Percentiles rank a stretch among this genome's conserved stretches.
Conservation (phyloP, 2,888 invertebrate genomes). For the Amaurobius ferox region DNA sequence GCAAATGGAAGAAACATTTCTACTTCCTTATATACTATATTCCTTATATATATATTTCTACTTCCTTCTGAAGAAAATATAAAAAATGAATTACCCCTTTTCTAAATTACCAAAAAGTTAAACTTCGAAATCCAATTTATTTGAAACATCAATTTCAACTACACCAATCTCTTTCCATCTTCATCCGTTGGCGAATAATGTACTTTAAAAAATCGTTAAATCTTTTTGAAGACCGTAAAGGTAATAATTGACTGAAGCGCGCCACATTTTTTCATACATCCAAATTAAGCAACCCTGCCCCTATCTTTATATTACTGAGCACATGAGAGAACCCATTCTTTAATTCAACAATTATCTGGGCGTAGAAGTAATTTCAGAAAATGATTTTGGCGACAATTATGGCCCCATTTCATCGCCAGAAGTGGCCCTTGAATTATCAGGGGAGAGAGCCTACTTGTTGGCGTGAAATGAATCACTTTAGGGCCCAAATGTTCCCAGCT, state of each 20-base stretch:
- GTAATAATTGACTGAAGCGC: not conserved
- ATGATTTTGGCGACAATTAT: slow-evolving; percentile 60
- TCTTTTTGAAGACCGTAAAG: not conserved
- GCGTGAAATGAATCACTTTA: not conserved
- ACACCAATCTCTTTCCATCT: not conserved
- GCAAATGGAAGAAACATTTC: no score
- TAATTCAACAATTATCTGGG: slow-evolving; percentile 50
- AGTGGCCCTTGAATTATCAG: not conserved
- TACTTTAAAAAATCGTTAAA: not conserved
- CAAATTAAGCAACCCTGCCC: not conserved
- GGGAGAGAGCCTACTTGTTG: not conserved
- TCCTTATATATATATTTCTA: no score
- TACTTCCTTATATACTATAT: no score
- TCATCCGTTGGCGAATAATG: not conserved
- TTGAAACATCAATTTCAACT: not conserved
- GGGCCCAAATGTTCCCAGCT: not conserved
- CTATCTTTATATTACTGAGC: not conserved
- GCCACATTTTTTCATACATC: not conserved
- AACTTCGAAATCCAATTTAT: not conserved
- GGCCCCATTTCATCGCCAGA: slow-evolving; percentile 29
- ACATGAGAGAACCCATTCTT: not conserved
- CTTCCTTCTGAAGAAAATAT: no score
- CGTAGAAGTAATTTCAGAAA: slow-evolving; percentile 42
- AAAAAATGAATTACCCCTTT: no score
- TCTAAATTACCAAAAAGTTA: not conserved